These are phyloP conservation scores for Cydia amplana DNA, from an alignment of 1,140 invertebrate genomes.

Conservation along the genomic window DNA sequence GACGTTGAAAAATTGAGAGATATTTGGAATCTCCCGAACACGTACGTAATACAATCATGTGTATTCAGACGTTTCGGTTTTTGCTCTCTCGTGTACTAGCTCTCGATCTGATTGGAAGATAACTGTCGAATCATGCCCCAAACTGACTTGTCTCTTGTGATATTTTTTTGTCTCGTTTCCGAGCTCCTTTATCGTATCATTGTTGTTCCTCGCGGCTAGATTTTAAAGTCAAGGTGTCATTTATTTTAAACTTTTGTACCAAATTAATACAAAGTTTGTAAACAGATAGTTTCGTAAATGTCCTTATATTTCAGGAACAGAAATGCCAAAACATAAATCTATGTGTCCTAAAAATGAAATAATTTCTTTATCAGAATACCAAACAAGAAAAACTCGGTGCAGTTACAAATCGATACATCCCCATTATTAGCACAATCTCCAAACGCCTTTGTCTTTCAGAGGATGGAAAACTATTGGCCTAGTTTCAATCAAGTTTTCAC, in stretches of 20 bases:
- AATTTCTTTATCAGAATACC: too few species aligned
- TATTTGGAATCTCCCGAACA: not conserved
- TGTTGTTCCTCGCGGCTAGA: not conserved
- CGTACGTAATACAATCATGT: conserved; percentile 15
- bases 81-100: not conserved
- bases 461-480: not conserved
- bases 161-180: not conserved
- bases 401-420: too few species aligned
- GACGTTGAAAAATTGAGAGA: not conserved
- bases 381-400: too few species aligned
- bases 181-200: not conserved
- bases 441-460: not conserved
- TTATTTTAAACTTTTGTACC: too few species aligned
- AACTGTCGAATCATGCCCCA: not conserved
- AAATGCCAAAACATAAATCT: too few species aligned
- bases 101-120: conserved; percentile 6
- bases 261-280: too few species aligned
- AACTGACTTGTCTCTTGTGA: not conserved
- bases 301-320: too few species aligned
- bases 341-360: too few species aligned
- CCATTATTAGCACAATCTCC: too few species aligned
- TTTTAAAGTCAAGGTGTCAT: too few species aligned
- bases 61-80: not conserved
- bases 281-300: too few species aligned
- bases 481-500: not conserved